Percentiles rank a stretch among this genome's conserved stretches.
These are phyloP conservation scores for Hydrolagus affinis DNA, from an alignment of 2,113 vertebrate species.

Conservation along the genomic window DNA sequence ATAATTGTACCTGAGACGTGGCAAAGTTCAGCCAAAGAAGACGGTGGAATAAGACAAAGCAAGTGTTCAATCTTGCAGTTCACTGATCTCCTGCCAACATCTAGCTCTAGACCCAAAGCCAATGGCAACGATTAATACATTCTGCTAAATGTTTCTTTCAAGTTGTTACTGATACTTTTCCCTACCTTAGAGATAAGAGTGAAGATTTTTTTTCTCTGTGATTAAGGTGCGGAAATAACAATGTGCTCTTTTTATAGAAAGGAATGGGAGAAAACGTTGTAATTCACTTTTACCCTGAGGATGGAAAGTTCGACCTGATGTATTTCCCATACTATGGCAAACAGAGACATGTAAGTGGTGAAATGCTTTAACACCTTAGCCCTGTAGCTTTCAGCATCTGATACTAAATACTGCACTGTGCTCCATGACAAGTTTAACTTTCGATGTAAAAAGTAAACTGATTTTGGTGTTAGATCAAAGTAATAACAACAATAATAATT, in stretches of 20 bases:
- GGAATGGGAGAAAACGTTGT: constrained; percentile 66
- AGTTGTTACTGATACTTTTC: not conserved
- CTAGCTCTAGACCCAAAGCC: too few relatives aligned
- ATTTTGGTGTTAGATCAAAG: too few relatives aligned
- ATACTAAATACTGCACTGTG: too few relatives aligned
- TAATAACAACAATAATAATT: too few relatives aligned
- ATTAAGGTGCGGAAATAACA: not conserved
- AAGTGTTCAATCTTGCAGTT: too few relatives aligned
- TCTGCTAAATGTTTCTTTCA: not conserved
- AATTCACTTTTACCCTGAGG: constrained; percentile 76
- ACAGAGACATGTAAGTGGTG: constrained; percentile 75
- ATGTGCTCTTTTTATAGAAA: constrained; percentile 58
- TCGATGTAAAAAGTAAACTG: too few relatives aligned
- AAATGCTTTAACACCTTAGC: not conserved
- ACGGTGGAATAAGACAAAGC: not conserved
- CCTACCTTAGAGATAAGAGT: not conserved
- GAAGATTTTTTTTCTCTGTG: not conserved
- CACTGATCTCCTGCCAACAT: too few relatives aligned
- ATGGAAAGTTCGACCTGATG: constrained; percentile 71
- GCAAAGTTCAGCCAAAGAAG: not conserved
- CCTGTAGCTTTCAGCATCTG: too few relatives aligned
- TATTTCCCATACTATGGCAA: constrained; percentile 96
- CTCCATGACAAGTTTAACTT: too few relatives aligned
- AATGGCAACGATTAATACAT: not conserved
- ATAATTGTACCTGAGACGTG: not conserved